phyloP scores from a whole-genome alignment of 2,113 vertebrate genomes.

The Podarcis raffonei region DNA sequence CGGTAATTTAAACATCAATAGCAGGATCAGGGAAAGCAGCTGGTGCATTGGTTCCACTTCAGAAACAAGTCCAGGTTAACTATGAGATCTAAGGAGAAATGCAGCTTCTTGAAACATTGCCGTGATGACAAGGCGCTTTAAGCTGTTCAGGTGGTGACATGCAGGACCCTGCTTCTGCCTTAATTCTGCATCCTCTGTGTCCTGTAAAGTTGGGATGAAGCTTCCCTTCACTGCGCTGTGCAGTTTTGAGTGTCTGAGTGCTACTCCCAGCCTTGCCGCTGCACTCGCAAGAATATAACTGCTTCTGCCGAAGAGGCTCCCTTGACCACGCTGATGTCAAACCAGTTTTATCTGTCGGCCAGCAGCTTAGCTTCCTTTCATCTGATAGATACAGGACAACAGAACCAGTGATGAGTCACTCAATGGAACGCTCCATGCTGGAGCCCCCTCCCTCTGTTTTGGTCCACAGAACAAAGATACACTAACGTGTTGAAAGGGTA shows the following conservation, averaged over 20 bases:
- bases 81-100: too few species aligned
- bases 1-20: too few species aligned
- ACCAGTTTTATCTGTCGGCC: neutral
- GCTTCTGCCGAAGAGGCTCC: neutral
- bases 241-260: neutral
- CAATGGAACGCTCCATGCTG: neutral
- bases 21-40: too few species aligned
- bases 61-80: too few species aligned
- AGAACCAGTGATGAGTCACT: neutral
- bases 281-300: neutral
- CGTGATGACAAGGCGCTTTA: neutral
- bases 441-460: neutral
- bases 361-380: neutral
- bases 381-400: neutral
- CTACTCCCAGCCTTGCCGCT: neutral
- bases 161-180: neutral
- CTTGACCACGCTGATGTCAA: neutral
- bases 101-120: neutral
- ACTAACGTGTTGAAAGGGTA: conserved; percentile 14
- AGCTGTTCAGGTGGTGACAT: neutral
- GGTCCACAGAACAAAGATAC: neutral
- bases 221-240: neutral
- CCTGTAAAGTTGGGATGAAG: neutral
- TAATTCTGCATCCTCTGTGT: neutral
- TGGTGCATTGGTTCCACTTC: too few species aligned